A percentile compares a stretch with the other conserved stretches of the same genome.
These are phyloP conservation scores for Temnothorax nylanderi DNA, from an alignment of 1,140 invertebrate genomes.

Conservation along the genomic window DNA sequence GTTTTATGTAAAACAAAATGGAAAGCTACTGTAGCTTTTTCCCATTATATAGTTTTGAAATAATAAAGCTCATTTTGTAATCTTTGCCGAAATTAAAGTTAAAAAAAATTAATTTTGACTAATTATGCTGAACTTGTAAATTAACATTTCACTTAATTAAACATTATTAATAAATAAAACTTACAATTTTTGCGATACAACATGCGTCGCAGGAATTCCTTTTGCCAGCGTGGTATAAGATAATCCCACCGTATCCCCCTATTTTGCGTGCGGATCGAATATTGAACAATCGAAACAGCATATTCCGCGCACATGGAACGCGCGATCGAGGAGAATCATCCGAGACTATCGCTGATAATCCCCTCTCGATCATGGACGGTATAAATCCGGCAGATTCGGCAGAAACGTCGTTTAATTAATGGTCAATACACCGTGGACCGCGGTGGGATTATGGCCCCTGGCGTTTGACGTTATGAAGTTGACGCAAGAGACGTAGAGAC, in stretches of 20 bases:
- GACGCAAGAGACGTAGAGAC: conserved; percentile 35
- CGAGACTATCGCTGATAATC: conserved; percentile 61
- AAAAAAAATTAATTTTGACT: neutral
- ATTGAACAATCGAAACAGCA: conserved; percentile 4
- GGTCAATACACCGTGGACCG: conserved; percentile 53
- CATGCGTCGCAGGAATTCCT: neutral
- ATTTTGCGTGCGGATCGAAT: neutral
- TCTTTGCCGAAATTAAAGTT: neutral
- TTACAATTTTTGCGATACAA: neutral
- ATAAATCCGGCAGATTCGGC: conserved; percentile 63
- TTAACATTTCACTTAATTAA: neutral
- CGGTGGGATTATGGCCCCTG: conserved; percentile 6
- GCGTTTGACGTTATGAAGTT: conserved; percentile 71
- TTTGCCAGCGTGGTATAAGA: neutral
- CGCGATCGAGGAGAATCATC: conserved; percentile 23
- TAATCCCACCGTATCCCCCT: neutral
- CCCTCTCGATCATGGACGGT: conserved; percentile 53
- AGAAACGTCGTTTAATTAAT: conserved; percentile 69
- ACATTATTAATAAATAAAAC: neutral
- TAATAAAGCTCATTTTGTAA: neutral
- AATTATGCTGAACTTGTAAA: neutral
- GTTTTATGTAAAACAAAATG: neutral
- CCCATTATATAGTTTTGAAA: neutral
- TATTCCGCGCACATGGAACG: neutral
- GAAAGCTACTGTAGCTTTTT: neutral